phyloP scores from a whole-genome alignment of 2,888 invertebrate species.

The Drosophila maculinotata region DNA sequence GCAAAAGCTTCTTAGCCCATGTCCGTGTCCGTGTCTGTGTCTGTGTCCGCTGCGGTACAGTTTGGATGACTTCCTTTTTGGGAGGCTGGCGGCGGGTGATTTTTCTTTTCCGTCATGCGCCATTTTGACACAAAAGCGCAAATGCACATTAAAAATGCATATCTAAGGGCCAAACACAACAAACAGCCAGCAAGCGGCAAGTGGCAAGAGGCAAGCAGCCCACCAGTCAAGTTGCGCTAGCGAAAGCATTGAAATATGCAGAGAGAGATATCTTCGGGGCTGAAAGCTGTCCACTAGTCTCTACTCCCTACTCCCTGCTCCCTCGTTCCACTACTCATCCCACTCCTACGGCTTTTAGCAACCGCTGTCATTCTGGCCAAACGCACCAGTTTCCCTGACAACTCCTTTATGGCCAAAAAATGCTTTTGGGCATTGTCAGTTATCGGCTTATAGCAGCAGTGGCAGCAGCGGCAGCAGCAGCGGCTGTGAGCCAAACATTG shows the following conservation, averaged over 20 bases:
- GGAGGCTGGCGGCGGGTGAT: conserved; percentile 40
- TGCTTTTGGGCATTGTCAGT: conserved; percentile 79
- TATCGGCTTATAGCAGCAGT: conserved; percentile 68
- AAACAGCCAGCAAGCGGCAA: conserved; percentile 20
- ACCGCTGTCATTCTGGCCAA: conserved; percentile 56
- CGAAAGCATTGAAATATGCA: conserved; percentile 79
- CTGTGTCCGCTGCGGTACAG: conserved; percentile 32
- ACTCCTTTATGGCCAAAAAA: conserved; percentile 69
- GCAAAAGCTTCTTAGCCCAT: conserved; percentile 62
- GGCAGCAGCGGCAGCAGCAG: conserved; percentile 14
- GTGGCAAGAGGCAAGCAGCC: conserved; percentile 35
- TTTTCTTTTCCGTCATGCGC: conserved; percentile 69
- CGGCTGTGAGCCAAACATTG: conserved; percentile 52
- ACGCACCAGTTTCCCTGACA: conserved; percentile 76
- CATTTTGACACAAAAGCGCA: conserved; percentile 78
- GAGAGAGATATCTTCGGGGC: conserved; percentile 66
- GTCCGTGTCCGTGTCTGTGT: too few relatives aligned
- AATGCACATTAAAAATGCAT: conserved; percentile 79
- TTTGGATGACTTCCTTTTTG: conserved; percentile 35
- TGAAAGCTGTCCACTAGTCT: conserved; percentile 24
- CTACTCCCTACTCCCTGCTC: background rate
- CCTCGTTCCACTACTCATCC: background rate
- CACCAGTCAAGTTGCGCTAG: conserved; percentile 71
- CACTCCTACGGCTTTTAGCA: conserved; percentile 10
- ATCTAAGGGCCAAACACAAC: conserved; percentile 63